These are phyloP conservation scores for Mormyrus iriodes DNA, from an alignment of 2,113 vertebrate species.

Conservation along the genomic window DNA sequence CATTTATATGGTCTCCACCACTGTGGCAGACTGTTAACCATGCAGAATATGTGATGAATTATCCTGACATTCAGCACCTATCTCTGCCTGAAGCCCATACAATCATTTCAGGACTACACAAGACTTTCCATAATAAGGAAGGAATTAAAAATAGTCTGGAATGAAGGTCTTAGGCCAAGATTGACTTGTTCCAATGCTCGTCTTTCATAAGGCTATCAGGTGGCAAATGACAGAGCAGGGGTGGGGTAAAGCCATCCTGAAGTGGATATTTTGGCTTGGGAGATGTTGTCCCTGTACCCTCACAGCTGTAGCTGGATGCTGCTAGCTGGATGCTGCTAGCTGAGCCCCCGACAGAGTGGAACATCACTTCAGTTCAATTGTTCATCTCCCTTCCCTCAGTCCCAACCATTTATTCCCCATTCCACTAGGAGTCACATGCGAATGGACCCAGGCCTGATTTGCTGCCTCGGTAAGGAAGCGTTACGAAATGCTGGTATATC, in stretches of 20 bases:
- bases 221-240: conserved; percentile 35
- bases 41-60: not conserved
- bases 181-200: conserved; percentile 16
- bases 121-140: conserved; percentile 15
- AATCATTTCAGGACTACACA: not conserved
- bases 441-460: not conserved
- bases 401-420: not conserved
- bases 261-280: conserved; percentile 32
- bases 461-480: not conserved
- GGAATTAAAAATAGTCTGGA: conserved; percentile 17
- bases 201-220: conserved; percentile 35
- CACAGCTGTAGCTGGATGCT: conserved; percentile 37
- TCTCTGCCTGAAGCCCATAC: not conserved
- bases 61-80: not conserved
- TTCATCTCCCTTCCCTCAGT: not conserved
- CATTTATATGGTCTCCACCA: not conserved
- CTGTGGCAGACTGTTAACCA: conserved; percentile 2
- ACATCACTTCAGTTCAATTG: not conserved
- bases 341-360: conserved; percentile 8
- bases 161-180: conserved; percentile 18
- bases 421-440: not conserved
- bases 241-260: conserved; percentile 27
- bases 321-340: conserved; percentile 29
- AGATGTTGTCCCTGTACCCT: conserved; percentile 18
- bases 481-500: not conserved